Percentiles rank a stretch among this genome's conserved stretches.
Conservation (phyloP, 2,888 invertebrate genomes). For the Thysanoteuthis rhombus region DNA sequence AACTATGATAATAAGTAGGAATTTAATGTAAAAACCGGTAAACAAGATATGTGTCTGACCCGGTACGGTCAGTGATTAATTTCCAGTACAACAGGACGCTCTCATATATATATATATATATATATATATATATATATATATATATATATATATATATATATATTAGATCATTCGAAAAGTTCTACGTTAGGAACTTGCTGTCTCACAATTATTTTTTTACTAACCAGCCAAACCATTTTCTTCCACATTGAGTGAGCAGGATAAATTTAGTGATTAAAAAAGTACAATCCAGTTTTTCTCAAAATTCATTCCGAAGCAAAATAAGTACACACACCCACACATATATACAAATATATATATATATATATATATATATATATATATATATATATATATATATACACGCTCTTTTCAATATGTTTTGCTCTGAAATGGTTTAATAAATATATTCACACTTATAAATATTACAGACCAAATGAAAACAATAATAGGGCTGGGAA, state of each 20-base stretch:
- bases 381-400: neutral
- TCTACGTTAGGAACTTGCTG: neutral
- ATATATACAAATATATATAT: neutral
- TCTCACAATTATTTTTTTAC: neutral
- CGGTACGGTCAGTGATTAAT: neutral
- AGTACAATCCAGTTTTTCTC: neutral
- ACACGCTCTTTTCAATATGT: neutral
- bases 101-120: neutral
- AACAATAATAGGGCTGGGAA: neutral
- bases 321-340: neutral
- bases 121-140: neutral
- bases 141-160: neutral
- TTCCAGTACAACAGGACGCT: neutral
- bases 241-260: neutral
- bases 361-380: neutral
- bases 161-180: neutral
- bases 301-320: constrained; percentile 12
- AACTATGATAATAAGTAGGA: neutral
- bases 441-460: constrained; percentile 14
- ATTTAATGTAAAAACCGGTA: neutral
- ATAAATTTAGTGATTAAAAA: neutral
- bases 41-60: neutral
- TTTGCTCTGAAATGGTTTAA: neutral
- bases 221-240: neutral
- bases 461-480: constrained; percentile 13